phyloP scores from a whole-genome alignment of 2,797 vertebrate genomes.

The Argentina silus region DNA sequence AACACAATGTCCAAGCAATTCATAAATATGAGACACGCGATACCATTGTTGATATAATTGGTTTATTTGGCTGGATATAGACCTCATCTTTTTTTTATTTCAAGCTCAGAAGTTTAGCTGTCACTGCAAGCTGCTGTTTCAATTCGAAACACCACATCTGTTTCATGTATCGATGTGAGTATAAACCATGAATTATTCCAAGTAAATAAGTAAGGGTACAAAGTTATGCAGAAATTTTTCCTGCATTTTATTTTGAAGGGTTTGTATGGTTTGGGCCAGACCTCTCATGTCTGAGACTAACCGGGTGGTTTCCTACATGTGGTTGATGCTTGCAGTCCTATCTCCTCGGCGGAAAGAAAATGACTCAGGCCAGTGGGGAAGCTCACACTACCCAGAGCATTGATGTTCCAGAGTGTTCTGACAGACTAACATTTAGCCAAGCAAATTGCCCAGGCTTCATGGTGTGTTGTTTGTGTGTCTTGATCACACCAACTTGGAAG shows the following conservation, averaged over 20 bases:
- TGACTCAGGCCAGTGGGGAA: not conserved
- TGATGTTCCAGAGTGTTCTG: conserved; percentile 27
- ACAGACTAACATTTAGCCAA: conserved; percentile 36
- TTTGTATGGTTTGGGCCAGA: not conserved
- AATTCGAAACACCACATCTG: not conserved
- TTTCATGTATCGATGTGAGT: not conserved
- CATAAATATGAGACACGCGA: too few relatives aligned
- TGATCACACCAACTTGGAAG: conserved; percentile 18
- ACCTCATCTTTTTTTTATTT: too few relatives aligned
- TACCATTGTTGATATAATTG: too few relatives aligned
- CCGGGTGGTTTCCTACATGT: too few relatives aligned
- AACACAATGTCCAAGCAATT: too few relatives aligned
- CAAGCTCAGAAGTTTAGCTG: not conserved
- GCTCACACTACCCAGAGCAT: conserved; percentile 13
- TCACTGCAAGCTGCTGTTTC: not conserved
- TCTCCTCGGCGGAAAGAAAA: not conserved
- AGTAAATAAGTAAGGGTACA: not conserved
- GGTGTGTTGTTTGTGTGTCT: conserved; percentile 15
- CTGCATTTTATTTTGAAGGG: not conserved
- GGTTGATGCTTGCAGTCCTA: too few relatives aligned
- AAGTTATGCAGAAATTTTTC: not conserved
- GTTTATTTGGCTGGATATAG: too few relatives aligned
- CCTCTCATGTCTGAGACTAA: not conserved
- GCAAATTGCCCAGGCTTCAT: conserved; percentile 18
- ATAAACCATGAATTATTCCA: not conserved